Percentiles rank a stretch among this genome's conserved stretches.
Conservation (phyloP, 53 echinoderm and acorn worm genomes). For the Zoroaster sp. region DNA sequence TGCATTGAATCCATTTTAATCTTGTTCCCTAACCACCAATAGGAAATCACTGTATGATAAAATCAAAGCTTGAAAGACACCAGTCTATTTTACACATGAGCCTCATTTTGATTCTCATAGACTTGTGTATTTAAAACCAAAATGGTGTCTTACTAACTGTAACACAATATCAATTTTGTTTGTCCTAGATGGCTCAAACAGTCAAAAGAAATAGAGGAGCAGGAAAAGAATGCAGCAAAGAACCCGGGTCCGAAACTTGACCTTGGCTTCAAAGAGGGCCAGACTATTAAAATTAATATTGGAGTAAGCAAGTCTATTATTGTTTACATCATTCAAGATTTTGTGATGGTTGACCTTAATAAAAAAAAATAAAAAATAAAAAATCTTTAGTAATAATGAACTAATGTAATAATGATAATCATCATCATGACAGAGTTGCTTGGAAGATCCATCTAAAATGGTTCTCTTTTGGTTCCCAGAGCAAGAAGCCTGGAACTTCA, state of each 20-base stretch:
- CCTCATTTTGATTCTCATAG: no score
- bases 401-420: neutral
- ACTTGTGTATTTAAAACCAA: no score
- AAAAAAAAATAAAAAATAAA: no score
- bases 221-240: slow-evolving; percentile 66
- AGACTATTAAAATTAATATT: slow-evolving; percentile 95
- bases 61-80: no score
- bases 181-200: slow-evolving; percentile 93
- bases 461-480: slow-evolving; percentile 44
- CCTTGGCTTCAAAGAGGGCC: slow-evolving; percentile 94
- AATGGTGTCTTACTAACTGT: no score
- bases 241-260: slow-evolving; percentile 92
- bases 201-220: slow-evolving; percentile 70
- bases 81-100: no score
- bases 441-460: neutral
- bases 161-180: no score
- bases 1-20: no score
- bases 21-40: no score
- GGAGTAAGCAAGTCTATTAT: slow-evolving; percentile 68
- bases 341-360: no score
- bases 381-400: no score
- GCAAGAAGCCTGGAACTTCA: slow-evolving; percentile 64
- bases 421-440: neutral
- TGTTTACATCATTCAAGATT: neutral
- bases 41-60: no score